Evolutionary conservation across 1,140 invertebrate genomes (phyloP).

Genomic region (Venustaconcha ellipsiformis): DNA sequence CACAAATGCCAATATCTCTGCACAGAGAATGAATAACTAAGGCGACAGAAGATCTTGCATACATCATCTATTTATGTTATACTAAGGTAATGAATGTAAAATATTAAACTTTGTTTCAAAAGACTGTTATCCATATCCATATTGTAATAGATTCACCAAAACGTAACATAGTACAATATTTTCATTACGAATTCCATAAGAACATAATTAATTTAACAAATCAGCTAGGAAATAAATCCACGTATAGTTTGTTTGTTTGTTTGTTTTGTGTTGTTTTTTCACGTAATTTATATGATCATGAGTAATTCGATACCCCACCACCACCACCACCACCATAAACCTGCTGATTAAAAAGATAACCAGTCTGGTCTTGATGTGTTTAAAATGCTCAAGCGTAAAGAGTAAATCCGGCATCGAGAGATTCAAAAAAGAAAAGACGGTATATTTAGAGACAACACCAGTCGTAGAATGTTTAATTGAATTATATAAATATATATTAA

Average conservation of each 20-base stretch:
- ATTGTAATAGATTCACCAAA: constrained; percentile 10
- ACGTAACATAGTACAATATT: constrained; percentile 15
- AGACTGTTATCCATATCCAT: background rate
- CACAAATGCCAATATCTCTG: constrained; percentile 9
- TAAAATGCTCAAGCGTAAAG: too few relatives aligned
- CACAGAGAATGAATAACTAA: constrained; percentile 27
- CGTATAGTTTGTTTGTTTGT: too few relatives aligned
- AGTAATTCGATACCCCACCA: background rate
- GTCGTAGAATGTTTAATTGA: too few relatives aligned
- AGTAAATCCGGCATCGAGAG: too few relatives aligned
- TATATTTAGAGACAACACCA: too few relatives aligned
- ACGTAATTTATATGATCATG: constrained; percentile 8
- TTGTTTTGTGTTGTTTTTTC: too few relatives aligned
- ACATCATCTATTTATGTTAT: constrained; percentile 8
- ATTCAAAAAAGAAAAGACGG: too few relatives aligned
- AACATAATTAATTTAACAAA: background rate
- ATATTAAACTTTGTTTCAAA: constrained; percentile 5
- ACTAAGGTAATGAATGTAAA: constrained; percentile 20
- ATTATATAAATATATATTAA: too few relatives aligned
- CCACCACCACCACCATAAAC: background rate
- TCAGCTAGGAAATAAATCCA: constrained; percentile 1
- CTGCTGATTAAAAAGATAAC: constrained; percentile 3
- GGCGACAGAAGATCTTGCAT: constrained; percentile 24
- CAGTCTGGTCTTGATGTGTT: constrained; percentile 13
- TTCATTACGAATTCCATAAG: constrained; percentile 3